These are phyloP conservation scores for Discoglossus pictus DNA, from an alignment of 2,797 vertebrate species.

Conservation along the genomic window DNA sequence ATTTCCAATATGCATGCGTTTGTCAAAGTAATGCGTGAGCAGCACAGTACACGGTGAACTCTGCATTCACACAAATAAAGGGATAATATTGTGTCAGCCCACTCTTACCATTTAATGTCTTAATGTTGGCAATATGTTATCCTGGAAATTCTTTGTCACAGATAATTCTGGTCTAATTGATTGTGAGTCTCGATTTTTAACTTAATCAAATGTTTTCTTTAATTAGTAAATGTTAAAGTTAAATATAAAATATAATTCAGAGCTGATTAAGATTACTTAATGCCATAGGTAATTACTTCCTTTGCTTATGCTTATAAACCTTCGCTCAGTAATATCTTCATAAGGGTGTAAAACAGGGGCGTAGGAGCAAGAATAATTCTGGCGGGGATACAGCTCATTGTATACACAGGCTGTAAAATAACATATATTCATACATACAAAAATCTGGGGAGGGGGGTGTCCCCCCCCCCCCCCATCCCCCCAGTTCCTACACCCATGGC, in stretches of 20 bases:
- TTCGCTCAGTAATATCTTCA: too few relatives aligned
- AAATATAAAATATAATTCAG: slow-evolving; percentile 11
- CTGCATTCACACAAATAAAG: slow-evolving; percentile 4
- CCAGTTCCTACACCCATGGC: too few relatives aligned
- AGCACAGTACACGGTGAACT: slow-evolving; percentile 18
- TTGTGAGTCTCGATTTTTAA: slow-evolving; percentile 9
- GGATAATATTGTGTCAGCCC: not conserved
- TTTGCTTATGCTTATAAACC: slow-evolving; percentile 10
- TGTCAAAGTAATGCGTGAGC: slow-evolving; percentile 33
- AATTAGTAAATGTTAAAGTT: slow-evolving; percentile 28
- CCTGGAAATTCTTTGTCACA: slow-evolving; percentile 14
- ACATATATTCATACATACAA: too few relatives aligned
- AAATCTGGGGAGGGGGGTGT: too few relatives aligned
- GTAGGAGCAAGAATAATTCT: too few relatives aligned
- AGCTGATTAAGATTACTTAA: slow-evolving; percentile 13
- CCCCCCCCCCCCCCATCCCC: too few relatives aligned
- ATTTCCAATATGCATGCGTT: slow-evolving; percentile 32
- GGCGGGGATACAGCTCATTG: too few relatives aligned
- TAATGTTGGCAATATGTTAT: slow-evolving; percentile 15
- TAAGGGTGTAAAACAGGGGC: too few relatives aligned
- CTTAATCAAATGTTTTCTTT: slow-evolving; percentile 23
- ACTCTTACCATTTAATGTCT: not conserved
- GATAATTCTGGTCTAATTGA: slow-evolving; percentile 4
- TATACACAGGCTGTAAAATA: too few relatives aligned
- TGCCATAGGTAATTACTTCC: slow-evolving; percentile 9